Base-by-base conservation (phyloP, 2,888 invertebrate species). In the Poecilobothrus nobilitatus region DNA sequence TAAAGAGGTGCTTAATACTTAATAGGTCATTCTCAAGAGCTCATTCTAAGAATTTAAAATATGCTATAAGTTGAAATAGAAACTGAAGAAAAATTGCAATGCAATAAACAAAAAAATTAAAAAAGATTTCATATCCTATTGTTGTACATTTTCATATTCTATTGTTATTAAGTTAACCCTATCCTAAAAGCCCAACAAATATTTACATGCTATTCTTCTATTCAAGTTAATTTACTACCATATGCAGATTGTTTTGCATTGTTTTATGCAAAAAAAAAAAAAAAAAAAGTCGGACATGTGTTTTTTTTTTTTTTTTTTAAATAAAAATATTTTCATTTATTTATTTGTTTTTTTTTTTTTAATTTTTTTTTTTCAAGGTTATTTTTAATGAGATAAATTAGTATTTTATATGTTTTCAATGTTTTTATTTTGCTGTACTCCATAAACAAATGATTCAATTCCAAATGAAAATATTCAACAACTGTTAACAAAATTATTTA, bases 341-440 rank as follows among this genome's bases (percentile, higher is more conserved):
- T 27, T 27, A 27, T 4, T n/a, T n/a, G n/a, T 27, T 27, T 27
- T 27, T 27, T 27, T 4, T 4, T 27, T 27, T 27, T 27, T 27
- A 5, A 2, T 41, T 41, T 41, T 41, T 41, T 41, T 15, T 53
- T 53, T 18, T 53, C 53, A 53, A 53, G 53, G 53, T 53, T n/a
- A 53, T 12, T 18, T 53, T 53, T 53, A 53, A 53, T 53, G 53
- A 53, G 53, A 53, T 53, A 53, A 53, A 53, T 53, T 53, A 53
- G 53, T 53, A 53, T 53, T 53, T 53, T 15, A 53, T 53, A n/a
- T 53, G 53, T 53, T 18, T n/a, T 53, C 53, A 9, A 53, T 53
- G 53, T 53, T 53, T 18, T 12, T 53, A 18, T n/a, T 53, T 18
- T 53, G 9, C 15, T 53, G 5, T 53, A 12, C 15, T 18, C 53